phyloP scores from a whole-genome alignment of 2,888 invertebrate genomes.

The Podabrus alpinus region DNA sequence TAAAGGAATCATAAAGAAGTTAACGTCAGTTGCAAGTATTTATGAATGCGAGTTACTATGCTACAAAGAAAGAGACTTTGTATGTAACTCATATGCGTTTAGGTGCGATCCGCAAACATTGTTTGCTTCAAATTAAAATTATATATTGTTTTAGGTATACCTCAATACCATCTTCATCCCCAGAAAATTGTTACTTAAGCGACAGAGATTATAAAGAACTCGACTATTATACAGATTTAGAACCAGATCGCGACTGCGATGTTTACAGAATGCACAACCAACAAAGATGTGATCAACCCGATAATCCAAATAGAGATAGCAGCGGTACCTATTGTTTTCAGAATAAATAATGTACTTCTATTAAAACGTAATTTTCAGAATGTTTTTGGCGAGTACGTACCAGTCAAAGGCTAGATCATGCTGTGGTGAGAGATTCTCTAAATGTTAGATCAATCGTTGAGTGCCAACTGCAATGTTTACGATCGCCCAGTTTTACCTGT shows the following conservation, averaged over 20 bases:
- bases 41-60: constrained; percentile 80
- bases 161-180: constrained; percentile 57
- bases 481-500: constrained; percentile 75
- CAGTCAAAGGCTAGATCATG: constrained; percentile 68
- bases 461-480: constrained; percentile 79
- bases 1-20: constrained; percentile 68
- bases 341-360: background rate
- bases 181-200: constrained; percentile 79
- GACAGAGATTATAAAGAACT: constrained; percentile 71
- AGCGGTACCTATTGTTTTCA: constrained; percentile 48
- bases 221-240: constrained; percentile 73
- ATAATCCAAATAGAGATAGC: constrained; percentile 53
- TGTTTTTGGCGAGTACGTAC: constrained; percentile 84
- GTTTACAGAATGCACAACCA: constrained; percentile 74
- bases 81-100: constrained; percentile 77
- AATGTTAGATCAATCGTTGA: constrained; percentile 74
- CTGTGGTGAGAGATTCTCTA: constrained; percentile 67
- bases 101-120: constrained; percentile 57
- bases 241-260: constrained; percentile 76
- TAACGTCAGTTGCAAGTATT: constrained; percentile 67
- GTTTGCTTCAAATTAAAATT: background rate
- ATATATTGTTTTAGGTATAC: constrained; percentile 53
- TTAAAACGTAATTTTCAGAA: constrained; percentile 58
- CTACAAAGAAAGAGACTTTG: constrained; percentile 70
- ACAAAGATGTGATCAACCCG: constrained; percentile 55